These are phyloP conservation scores for Copidosoma floridanum DNA, from an alignment of 1,140 invertebrate species.

Conservation along the genomic window DNA sequence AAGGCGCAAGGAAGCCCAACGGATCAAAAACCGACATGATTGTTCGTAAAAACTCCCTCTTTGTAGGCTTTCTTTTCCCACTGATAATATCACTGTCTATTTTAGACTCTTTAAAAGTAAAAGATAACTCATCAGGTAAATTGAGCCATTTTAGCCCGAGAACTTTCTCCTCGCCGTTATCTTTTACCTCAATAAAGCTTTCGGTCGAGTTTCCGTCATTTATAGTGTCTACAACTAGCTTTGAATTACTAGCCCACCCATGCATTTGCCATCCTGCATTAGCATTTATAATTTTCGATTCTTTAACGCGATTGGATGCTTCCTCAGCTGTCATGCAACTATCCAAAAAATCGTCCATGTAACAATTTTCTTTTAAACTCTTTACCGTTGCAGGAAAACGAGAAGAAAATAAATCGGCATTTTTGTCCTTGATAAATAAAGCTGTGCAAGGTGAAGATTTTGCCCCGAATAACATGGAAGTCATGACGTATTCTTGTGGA, in stretches of 20 bases:
- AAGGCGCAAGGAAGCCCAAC: constrained; percentile 27
- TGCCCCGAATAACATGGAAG: not conserved
- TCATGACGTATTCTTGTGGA: not conserved
- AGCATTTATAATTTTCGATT: not conserved
- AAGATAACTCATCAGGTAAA: not conserved
- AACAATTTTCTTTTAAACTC: constrained; percentile 2
- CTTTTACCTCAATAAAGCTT: not conserved
- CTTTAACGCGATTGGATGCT: not conserved
- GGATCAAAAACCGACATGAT: constrained; percentile 23
- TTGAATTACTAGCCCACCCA: not conserved
- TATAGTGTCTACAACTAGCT: not conserved
- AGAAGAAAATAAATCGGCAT: not conserved
- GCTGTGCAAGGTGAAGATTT: not conserved
- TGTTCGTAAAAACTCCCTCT: not conserved
- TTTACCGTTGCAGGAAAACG: not conserved
- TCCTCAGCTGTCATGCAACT: not conserved
- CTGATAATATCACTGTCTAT: constrained; percentile 29
- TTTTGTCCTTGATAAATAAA: not conserved
- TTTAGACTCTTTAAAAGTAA: constrained; percentile 13
- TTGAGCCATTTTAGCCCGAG: constrained; percentile 32
- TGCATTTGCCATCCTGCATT: not conserved
- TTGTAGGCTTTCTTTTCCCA: constrained; percentile 27
- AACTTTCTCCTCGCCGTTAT: not conserved
- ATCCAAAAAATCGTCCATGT: constrained; percentile 18
- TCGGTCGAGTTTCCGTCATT: not conserved